phyloP scores from a whole-genome alignment of 2,797 vertebrate genomes.

The Sebastes matsubarae region DNA sequence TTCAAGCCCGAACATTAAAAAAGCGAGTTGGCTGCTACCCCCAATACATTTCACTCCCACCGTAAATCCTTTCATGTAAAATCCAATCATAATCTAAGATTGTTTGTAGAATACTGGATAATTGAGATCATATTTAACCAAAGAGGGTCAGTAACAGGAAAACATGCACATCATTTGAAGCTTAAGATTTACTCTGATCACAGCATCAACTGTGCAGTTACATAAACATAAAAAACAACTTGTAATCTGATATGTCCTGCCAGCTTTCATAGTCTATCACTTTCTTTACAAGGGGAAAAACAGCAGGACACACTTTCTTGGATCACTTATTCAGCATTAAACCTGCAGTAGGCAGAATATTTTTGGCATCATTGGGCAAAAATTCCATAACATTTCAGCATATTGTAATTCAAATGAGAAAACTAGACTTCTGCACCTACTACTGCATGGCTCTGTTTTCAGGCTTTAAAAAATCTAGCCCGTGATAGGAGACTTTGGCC shows the following conservation, averaged over 20 bases:
- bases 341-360: neutral
- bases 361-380: too few species aligned
- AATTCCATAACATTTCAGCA: too few species aligned
- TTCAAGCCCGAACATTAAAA: slow-evolving; percentile 22
- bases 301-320: neutral
- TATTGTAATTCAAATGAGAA: too few species aligned
- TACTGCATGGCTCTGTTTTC: too few species aligned
- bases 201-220: slow-evolving; percentile 28
- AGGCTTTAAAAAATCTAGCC: too few species aligned
- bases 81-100: slow-evolving; percentile 42
- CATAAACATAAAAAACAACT: slow-evolving; percentile 43
- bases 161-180: slow-evolving; percentile 7
- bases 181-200: slow-evolving; percentile 43
- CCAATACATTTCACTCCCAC: slow-evolving; percentile 4
- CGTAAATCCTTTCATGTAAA: slow-evolving; percentile 37
- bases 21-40: slow-evolving; percentile 2
- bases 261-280: neutral
- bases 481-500: too few species aligned
- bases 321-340: neutral
- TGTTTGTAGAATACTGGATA: slow-evolving; percentile 24
- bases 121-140: slow-evolving; percentile 28
- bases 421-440: too few species aligned
- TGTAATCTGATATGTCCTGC: slow-evolving; percentile 9
- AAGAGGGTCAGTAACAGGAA: slow-evolving; percentile 9
- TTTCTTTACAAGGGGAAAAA: slow-evolving; percentile 1